Base-by-base conservation (phyloP, 1,140 invertebrate species). In the Frieseomelitta varia region DNA sequence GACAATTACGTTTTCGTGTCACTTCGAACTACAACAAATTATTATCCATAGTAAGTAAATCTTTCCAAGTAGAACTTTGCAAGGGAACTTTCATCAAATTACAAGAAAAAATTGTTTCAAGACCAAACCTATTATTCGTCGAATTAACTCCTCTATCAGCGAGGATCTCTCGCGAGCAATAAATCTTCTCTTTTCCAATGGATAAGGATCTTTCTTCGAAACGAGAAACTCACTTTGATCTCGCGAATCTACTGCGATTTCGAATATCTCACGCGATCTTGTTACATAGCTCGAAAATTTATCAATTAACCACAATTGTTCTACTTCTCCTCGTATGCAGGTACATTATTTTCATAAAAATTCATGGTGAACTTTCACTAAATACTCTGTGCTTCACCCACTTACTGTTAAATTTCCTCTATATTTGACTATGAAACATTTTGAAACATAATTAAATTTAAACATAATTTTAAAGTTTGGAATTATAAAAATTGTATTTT, bases 41-140 rank as follows among this genome's bases (percentile, higher is more conserved):
- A 74, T 74, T 74, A 74, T 74, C 56, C 73, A 58, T 58, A 75
- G 73, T 30, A 75, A 58, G 34, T 15, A 1, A 11, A 75, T 75
- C 73, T 75, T 75, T 56, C 55, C 8, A 19, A 34, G 73, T 58
- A 58, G 30, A 58, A 72, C 2, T 72, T 15, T 17, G 11, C 39
- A 51, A 30, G 30, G 30, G 12, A 51, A 47, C 73, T 75, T 75
- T 75, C 55, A 39, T 30, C 73, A 55, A 75, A 58, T 75, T 75
- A 75, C 1, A 11, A 75, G 21, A 4, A 47, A n/a, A 75, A 75
- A 75, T 58, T 30, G 73, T 75, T 24, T 2, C 73, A 75, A 55
- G n/a, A 72, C n/a, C 14, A 51, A 51, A 58, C 34, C 53, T 6
- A 51, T 14, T 56, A 39, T 1, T 12, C 27, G 0, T 30, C 24